A percentile compares a stretch with the other conserved stretches of the same genome.
phyloP scores from a whole-genome alignment of 2,797 vertebrate genomes.

The Ptychadena robeensis region DNA sequence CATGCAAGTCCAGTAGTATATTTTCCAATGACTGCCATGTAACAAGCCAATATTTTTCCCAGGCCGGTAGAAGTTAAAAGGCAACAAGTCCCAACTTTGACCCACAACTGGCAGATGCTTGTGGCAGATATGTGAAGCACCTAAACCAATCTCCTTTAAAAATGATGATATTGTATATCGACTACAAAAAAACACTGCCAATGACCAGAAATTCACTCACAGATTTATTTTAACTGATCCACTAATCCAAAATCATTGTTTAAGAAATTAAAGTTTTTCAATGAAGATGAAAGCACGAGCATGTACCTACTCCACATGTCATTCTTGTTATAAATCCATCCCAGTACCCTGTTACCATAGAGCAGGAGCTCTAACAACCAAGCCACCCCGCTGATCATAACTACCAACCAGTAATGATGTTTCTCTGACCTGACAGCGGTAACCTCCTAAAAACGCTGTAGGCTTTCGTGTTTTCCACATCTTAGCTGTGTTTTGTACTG shows the following conservation, averaged over 20 bases:
- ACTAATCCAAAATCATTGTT: too few species aligned
- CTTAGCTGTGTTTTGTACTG: background rate
- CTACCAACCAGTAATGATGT: background rate
- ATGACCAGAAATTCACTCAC: too few species aligned
- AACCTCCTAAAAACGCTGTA: background rate
- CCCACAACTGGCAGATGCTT: background rate
- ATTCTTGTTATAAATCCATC: background rate
- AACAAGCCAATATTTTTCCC: too few species aligned
- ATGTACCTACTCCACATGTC: background rate
- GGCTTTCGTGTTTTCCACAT: background rate
- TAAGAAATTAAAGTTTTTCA: too few species aligned
- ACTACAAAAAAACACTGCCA: background rate
- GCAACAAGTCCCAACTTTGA: too few species aligned
- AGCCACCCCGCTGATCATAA: background rate
- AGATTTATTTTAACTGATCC: too few species aligned
- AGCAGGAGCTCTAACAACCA: too few species aligned
- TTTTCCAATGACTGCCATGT: too few species aligned
- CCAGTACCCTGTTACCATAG: background rate
- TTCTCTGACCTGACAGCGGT: background rate
- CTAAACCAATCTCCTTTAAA: background rate
- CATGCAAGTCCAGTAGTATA: too few species aligned
- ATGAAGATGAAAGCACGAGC: background rate
- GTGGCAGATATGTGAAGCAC: background rate
- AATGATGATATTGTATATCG: background rate
- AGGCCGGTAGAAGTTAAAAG: too few species aligned